Conservation (phyloP, 2,113 vertebrate genomes). For the human region GRCh38 chr9:89280001-89280500, state of each 20-base stretch:
- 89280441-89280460: neutral
- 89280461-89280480: conserved; percentile 55
- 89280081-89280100: neutral
- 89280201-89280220: neutral
- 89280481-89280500: conserved; percentile 29
- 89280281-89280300: neutral
- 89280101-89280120: neutral
- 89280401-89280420: neutral
- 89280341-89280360: neutral
- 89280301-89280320: neutral
- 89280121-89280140: neutral
- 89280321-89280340: neutral
- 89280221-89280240: neutral
- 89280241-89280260: neutral
- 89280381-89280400: conserved; percentile 8
- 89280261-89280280: neutral
- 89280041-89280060: neutral
- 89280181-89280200: neutral
- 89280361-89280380: neutral
- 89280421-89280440: neutral
- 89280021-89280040: neutral
- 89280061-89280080: neutral
- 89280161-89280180: neutral
- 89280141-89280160: neutral
- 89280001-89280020: neutral